Evolutionary conservation across 2,113 vertebrate species (phyloP), one percentile per base, ranked within the genome.

Genomic region (Picathartes gymnocephalus): DNA sequence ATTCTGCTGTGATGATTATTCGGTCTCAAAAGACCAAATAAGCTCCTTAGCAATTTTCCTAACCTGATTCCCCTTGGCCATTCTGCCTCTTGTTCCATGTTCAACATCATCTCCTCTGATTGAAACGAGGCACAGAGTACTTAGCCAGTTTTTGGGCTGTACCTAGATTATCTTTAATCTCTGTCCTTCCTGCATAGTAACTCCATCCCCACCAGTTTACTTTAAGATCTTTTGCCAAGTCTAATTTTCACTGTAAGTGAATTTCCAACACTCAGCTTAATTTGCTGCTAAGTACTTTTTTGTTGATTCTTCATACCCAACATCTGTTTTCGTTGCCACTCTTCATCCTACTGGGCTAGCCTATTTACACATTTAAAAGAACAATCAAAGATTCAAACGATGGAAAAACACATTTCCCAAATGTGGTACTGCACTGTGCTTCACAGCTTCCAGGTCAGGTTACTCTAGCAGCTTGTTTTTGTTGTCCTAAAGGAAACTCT

Each of bases 1-100:
- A 78, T 79, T 94, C 77, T 86, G 64, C 64, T 13, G 13, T 86
- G 56, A 60, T 6, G 19, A 78, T 74, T 78, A 78, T 74, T 86
- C 91, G 39, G 31, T 94, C 77, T 93, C 69, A 64, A 48, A 92
- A 91, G 86, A 56, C 68, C 64, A 70, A 93, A 86, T 86, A 96
- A 94, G 51, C 79, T 92, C 47, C 82, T 94, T 78, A 95, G 64
- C 39, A 66, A 48, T 70, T 92, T 92, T 51, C 21, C 71, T 80
- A 86, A 78, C 56, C 56, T 78, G 64, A 90, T 88, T 95, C 19
- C 35, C 22, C 44, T 66, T 47, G 58, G 60, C 47, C 28, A 51
- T 74, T 83, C 50, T 83, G 85, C 54, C 30, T 86, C 64, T 77
- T 90, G 27, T 78, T 86, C 42, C n/a, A 6, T 44, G 50, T 54